Evolutionary conservation across 2,797 vertebrate genomes (phyloP), one percentile per base, ranked within the genome.

Genomic region (Enteromius paludinosus): DNA sequence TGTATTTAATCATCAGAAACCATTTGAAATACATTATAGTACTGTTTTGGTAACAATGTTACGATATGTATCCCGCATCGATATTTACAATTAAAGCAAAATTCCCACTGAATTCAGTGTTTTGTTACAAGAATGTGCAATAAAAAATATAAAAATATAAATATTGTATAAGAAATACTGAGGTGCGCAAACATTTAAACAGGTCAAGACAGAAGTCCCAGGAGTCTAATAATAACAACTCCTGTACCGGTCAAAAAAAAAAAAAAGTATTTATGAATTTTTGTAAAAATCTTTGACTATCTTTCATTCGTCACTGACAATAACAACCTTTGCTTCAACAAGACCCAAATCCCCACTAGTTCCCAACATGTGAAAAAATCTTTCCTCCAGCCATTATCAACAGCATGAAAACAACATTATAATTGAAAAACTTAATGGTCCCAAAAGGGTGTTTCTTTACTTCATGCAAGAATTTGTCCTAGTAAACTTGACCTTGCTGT

Each of bases 71-170:
- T 71, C 41, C 18, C 70, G 30, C 28, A n/a, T 71, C 12, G 1
- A 49, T 6, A 52, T 28, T 59, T 28, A 43, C 15, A 28, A 70
- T 41, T 59, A 79, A 33, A 45, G 41, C 66, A 47, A 56, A 33
- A 12, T 23, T 80, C 14, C 73, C 56, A 64, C 6, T 25, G 28
- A 15, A 20, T 66, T 65, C 74, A 66, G 28, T 81, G 59, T 41
- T 52, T 41, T 61, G 25, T 59, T 80, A 69, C 47, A 71, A 80
- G 65, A 61, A 11, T 61, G 35, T 52, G 52, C 54, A 69, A 25
- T 82, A 79, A 11, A 82, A 83, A 43, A 84, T 73, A 83, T 84
- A 82, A 74, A 80, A 80, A 83, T 18, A 72, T 43, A 45, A 28
- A 80, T 56, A 77, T 17, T 14, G 47, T 20, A 35, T 54, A 3